Base-by-base conservation (phyloP, 1,140 invertebrate species). In the Hyphantria cunea region DNA sequence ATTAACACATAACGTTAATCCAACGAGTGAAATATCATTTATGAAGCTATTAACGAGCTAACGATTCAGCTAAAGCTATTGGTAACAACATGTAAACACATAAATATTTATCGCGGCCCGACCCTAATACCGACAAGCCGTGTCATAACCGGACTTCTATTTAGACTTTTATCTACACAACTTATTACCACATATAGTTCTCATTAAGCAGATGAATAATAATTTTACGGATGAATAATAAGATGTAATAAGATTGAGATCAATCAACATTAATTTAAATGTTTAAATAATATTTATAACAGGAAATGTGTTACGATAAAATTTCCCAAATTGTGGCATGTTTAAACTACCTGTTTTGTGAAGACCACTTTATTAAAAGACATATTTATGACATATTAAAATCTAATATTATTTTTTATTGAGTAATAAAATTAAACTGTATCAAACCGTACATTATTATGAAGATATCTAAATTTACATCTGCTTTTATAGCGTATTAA, bases 91-190 rank as follows among this genome's bases (percentile, higher is more conserved):
- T 62, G 59, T 51, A 52, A 52, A 62, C 59, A 50, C 56, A 55
- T 55, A 55, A 55, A 55, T 55, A 55, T 55, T 55, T 55, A 55
- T 55, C 53, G 42, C 53, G 41, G 14, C 17, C 13, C 53, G 53
- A 33, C 53, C 53, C 32, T 42, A 42, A 33, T 47, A 47, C 53
- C 11, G n/a, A 41, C n/a, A n/a, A 42, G 45, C 50, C 54, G 58
- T 53, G 62, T 64, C 54, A 61, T 62, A 64, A 52, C 42, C 52
- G 42, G 44, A 59, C 59, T 59, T 63, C 47, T 52, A 60, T 59
- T 68, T 60, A 64, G 59, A 63, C 54, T 51, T 61, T 60, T 66
- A 65, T 73, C 56, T 60, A 59, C 48, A 63, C 31, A 54, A 53
- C 33, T 51, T 50, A 42, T 49, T 52, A 42, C 25, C 53, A 6